Evolutionary conservation across 2,888 invertebrate species (phyloP).

Genomic region (Flexamia atlantica): DNA sequence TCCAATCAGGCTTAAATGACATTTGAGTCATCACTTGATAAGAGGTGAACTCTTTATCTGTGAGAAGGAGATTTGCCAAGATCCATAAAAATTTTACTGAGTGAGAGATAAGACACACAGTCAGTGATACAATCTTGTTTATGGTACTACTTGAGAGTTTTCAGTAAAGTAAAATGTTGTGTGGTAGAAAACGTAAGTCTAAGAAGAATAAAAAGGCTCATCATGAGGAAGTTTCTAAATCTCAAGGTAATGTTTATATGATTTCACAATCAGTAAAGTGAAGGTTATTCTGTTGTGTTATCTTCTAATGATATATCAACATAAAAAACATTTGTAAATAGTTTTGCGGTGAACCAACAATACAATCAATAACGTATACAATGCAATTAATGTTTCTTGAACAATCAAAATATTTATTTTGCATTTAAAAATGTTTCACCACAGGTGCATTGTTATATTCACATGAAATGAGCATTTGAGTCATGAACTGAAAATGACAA

Average conservation of each 20-base stretch:
- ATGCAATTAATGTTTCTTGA: too few species aligned
- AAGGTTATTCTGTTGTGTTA: too few species aligned
- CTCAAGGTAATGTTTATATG: constrained; percentile 31
- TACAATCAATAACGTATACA: too few species aligned
- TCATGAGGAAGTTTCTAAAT: not conserved
- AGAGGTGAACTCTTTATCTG: constrained; percentile 47
- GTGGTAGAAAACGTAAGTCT: constrained; percentile 40
- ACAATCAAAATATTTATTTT: too few species aligned
- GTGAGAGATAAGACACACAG: constrained; percentile 46
- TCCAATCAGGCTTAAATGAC: constrained; percentile 27
- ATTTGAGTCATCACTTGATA: constrained; percentile 38
- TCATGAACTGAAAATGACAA: too few species aligned
- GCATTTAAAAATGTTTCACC: too few species aligned
- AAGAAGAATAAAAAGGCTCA: constrained; percentile 40
- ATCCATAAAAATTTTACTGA: constrained; percentile 41
- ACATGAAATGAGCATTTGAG: too few species aligned
- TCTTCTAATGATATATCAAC: too few species aligned
- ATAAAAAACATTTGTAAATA: too few species aligned
- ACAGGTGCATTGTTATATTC: too few species aligned
- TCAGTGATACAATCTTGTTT: not conserved
- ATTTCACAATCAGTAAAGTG: too few species aligned
- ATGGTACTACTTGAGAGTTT: not conserved
- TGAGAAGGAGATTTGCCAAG: constrained; percentile 52
- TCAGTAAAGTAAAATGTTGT: constrained; percentile 13
- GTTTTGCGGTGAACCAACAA: too few species aligned